These are phyloP conservation scores for Octopus sinensis DNA, from an alignment of 1,140 invertebrate species.

Conservation along the genomic window DNA sequence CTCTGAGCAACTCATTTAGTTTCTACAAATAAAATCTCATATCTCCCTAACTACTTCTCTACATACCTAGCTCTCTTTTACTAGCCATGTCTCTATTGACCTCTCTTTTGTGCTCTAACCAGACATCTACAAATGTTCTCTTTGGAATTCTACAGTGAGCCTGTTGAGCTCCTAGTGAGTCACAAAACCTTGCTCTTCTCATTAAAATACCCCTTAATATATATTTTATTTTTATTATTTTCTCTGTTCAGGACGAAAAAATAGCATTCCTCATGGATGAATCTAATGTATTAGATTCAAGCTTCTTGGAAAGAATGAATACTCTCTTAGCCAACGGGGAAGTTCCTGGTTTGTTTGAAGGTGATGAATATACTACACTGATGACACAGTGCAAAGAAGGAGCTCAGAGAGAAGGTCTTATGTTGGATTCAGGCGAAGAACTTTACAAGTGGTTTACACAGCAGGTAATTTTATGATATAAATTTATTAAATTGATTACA, in stretches of 20 bases:
- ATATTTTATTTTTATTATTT: not conserved
- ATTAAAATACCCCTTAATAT: too few species aligned
- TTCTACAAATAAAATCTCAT: too few species aligned
- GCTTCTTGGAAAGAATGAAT: slow-evolving; percentile 98
- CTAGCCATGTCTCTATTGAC: too few species aligned
- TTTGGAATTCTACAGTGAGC: too few species aligned
- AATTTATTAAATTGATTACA: too few species aligned
- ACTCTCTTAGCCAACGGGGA: slow-evolving; percentile 98
- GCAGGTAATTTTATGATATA: slow-evolving; percentile 52
- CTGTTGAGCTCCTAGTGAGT: too few species aligned
- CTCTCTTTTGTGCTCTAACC: too few species aligned
- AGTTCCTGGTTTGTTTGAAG: slow-evolving; percentile 67
- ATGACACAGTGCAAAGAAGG: slow-evolving; percentile 99
- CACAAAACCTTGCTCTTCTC: too few species aligned
- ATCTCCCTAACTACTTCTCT: too few species aligned
- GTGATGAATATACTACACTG: slow-evolving; percentile 95
- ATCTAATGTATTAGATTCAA: slow-evolving; percentile 97
- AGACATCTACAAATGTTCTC: too few species aligned
- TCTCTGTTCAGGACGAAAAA: slow-evolving; percentile 75
- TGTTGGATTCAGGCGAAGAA: slow-evolving; percentile 98
- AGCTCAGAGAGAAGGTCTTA: slow-evolving; percentile 92
- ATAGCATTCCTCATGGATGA: slow-evolving; percentile 99
- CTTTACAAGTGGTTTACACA: slow-evolving; percentile 98
- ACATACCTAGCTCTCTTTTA: too few species aligned
- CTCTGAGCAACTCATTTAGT: too few species aligned